These are phyloP conservation scores for Petrosia ficiformis DNA, from an alignment of 37 sponge, comb jelly and placozoan species.

Conservation along the genomic window DNA sequence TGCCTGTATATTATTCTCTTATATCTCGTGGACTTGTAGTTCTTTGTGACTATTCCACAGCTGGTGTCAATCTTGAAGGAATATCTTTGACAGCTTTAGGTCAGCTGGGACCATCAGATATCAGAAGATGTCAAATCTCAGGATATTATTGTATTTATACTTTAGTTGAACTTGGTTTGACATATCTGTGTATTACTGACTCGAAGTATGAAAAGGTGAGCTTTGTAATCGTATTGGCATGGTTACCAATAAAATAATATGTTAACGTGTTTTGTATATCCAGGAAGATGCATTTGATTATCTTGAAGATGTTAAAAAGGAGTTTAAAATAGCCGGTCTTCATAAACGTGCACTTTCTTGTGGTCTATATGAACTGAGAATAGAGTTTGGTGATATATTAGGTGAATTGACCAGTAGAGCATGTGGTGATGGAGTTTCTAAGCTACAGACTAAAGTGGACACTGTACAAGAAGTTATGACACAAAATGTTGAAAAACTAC, in stretches of 20 bases:
- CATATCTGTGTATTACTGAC: slow-evolving; percentile 12
- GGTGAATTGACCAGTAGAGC: background rate
- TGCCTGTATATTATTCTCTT: slow-evolving; percentile 30
- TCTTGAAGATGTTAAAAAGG: background rate
- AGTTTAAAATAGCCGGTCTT: background rate
- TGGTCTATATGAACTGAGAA: slow-evolving; percentile 3
- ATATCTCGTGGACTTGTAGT: slow-evolving; percentile 21
- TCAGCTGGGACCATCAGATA: background rate
- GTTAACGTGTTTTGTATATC: background rate
- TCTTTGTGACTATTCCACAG: slow-evolving; percentile 27
- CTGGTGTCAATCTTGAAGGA: slow-evolving; percentile 3
- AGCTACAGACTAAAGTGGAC: background rate
- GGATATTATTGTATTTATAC: background rate
- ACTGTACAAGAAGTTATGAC: background rate
- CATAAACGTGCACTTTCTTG: background rate
- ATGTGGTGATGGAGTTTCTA: background rate
- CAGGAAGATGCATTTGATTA: slow-evolving; percentile 1
- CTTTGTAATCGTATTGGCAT: background rate
- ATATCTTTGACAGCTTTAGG: background rate
- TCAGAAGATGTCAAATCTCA: background rate
- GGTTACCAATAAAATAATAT: background rate
- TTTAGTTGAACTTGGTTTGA: background rate
- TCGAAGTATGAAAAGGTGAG: background rate
- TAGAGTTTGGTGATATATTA: slow-evolving; percentile 3
- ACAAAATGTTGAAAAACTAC: slow-evolving; percentile 1